phyloP scores from a whole-genome alignment of 1,140 invertebrate genomes.

The Himalopsyche phryganea region DNA sequence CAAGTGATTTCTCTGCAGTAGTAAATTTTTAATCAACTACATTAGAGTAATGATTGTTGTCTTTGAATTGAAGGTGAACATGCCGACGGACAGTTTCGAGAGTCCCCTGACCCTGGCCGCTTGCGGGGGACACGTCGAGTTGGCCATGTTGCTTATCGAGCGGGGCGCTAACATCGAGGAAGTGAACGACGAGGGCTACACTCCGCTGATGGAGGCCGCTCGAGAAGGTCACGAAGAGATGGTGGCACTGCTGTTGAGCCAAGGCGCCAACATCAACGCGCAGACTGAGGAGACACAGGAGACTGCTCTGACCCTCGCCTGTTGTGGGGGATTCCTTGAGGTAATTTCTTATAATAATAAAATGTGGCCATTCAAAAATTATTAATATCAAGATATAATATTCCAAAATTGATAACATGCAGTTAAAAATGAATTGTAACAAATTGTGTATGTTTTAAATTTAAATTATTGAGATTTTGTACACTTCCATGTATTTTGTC shows the following conservation, averaged over 20 bases:
- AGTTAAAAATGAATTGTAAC: too few species aligned
- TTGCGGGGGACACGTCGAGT: constrained; percentile 96
- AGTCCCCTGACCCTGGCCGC: constrained; percentile 96
- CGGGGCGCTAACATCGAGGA: constrained; percentile 98
- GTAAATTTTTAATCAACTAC: too few species aligned
- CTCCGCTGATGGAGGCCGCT: constrained; percentile 97
- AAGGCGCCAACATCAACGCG: constrained; percentile 96
- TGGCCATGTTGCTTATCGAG: constrained; percentile 92
- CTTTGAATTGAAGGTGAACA: constrained; percentile 71
- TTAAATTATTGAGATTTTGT: too few species aligned
- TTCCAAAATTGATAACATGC: too few species aligned
- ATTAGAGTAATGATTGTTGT: too few species aligned
- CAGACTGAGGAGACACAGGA: constrained; percentile 98
- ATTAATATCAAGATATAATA: too few species aligned
- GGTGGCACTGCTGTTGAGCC: constrained; percentile 88
- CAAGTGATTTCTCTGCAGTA: too few species aligned
- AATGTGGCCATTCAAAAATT: too few species aligned
- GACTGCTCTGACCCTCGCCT: constrained; percentile 93
- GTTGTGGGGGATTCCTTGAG: constrained; percentile 95
- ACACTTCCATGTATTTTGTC: too few species aligned
- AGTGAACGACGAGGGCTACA: constrained; percentile 99
- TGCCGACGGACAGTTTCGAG: constrained; percentile 99
- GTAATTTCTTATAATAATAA: too few species aligned
- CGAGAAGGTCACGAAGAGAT: constrained; percentile 98
- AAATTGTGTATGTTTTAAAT: too few species aligned